Evolutionary conservation across 1,140 invertebrate species (phyloP).

Genomic region (Drosophila quadrilineata): DNA sequence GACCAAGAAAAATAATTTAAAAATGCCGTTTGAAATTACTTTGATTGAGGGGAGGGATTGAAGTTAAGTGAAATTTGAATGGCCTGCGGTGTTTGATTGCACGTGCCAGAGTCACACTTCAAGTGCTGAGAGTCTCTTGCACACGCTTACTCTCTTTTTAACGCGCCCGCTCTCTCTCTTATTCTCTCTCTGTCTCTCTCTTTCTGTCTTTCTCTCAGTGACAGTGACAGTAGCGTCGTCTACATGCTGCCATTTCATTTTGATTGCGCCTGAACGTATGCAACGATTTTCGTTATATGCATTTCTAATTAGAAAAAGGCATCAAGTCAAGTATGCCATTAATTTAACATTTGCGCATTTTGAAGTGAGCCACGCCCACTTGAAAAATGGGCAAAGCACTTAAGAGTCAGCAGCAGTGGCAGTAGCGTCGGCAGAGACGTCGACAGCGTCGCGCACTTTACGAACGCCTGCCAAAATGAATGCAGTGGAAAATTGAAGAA

Average conservation of each 20-base stretch:
- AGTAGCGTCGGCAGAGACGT: too few relatives aligned
- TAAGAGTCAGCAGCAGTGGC: neutral
- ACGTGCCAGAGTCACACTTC: too few relatives aligned
- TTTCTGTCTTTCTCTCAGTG: slow-evolving; percentile 1
- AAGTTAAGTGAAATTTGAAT: too few relatives aligned
- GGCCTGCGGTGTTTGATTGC: too few relatives aligned
- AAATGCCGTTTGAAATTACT: too few relatives aligned
- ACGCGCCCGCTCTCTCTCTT: too few relatives aligned
- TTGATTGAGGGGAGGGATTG: too few relatives aligned
- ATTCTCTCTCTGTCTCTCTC: neutral
- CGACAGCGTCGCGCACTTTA: too few relatives aligned
- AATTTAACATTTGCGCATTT: slow-evolving; percentile 69
- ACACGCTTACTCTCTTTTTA: too few relatives aligned
- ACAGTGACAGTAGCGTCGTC: slow-evolving; percentile 3
- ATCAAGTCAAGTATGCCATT: slow-evolving; percentile 66
- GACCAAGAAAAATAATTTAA: too few relatives aligned
- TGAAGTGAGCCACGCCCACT: slow-evolving; percentile 50
- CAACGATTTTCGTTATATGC: slow-evolving; percentile 59
- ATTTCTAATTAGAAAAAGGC: slow-evolving; percentile 62
- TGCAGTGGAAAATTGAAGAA: too few relatives aligned
- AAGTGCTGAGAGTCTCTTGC: too few relatives aligned
- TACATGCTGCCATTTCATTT: slow-evolving; percentile 2
- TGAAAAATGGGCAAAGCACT: slow-evolving; percentile 41
- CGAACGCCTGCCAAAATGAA: slow-evolving; percentile 8
- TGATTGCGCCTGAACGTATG: slow-evolving; percentile 36